Evolutionary conservation across 2,797 vertebrate genomes (phyloP), one percentile per base, ranked within the genome.

Genomic region (Atherinosoma microstoma): DNA sequence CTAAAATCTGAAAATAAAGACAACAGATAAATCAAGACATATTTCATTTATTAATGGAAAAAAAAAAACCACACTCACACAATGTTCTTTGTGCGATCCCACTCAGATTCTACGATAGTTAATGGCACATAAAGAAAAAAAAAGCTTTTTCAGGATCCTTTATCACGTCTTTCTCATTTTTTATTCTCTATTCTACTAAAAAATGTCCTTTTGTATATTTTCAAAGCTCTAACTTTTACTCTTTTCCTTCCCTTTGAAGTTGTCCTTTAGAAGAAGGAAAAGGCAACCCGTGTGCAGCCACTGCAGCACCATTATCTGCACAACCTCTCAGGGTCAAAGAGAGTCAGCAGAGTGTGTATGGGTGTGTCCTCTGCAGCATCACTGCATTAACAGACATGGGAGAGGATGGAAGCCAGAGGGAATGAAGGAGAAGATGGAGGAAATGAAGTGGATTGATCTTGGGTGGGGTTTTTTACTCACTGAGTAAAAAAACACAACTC

Each of bases 321-420:
- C 86, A 88, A 90, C 89, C 88, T 91, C 57, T 90, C 84, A 79
- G 86, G 90, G 87, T 91, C 86, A 90, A 69, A 78, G 80, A 70
- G 69, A 70, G 83, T 40, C 76, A 77, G 86, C 79, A 51, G 70
- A 79, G 79, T 51, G 64, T 70, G 73, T 58, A 78, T 87, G 90
- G 92, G 91, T 87, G 91, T 93, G 91, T 89, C 91, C 87, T 79
- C 91, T 93, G 91, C 92, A 91, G 91, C 87, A 90, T 84, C 83
- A 20, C 88, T 86, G 89, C 88, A 86, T 76, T 81, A 64, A 81
- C 81, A 78, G 70, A 80, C 82, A 73, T 30, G 64, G 8, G 34
- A 79, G 57, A 82, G 69, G 58, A 27, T 76, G 82, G 67, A 82
- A 71, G 59, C 54, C 10, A 57, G 70, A 71, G 62, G 71, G 75